These are phyloP conservation scores for Narcine bancroftii DNA, from an alignment of 2,113 vertebrate species.

Conservation along the genomic window DNA sequence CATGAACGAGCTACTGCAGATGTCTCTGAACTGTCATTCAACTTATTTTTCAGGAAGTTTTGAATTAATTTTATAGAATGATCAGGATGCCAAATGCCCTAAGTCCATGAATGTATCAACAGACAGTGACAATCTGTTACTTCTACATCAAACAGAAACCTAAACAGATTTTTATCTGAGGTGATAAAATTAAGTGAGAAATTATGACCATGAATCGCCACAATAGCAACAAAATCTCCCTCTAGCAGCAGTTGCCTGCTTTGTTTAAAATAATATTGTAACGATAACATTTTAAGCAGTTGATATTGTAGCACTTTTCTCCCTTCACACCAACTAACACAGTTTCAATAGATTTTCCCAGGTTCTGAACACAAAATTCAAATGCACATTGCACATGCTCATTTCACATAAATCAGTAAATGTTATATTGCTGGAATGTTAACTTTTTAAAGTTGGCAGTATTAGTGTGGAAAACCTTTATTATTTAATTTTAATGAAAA, in stretches of 20 bases:
- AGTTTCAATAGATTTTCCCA: background rate
- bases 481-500: background rate
- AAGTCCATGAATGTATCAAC: background rate
- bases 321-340: background rate
- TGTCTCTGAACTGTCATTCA: background rate
- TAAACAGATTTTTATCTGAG: background rate
- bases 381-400: background rate
- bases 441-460: background rate
- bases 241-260: background rate
- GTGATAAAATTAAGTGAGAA: background rate
- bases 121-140: background rate
- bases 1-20: background rate
- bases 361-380: background rate
- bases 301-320: background rate
- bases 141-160: background rate
- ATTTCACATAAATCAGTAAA: background rate
- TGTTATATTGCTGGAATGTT: background rate
- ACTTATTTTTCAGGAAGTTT: background rate
- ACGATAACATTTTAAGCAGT: background rate
- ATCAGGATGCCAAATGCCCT: background rate
- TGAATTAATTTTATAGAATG: background rate
- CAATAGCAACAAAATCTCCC: background rate
- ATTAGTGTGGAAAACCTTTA: too few relatives aligned
- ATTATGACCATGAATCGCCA: background rate
- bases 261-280: slow-evolving; percentile 13